These are phyloP conservation scores for Palythoa caribaeorum DNA, from an alignment of 92 coral and sea anemone genomes.

Conservation along the genomic window DNA sequence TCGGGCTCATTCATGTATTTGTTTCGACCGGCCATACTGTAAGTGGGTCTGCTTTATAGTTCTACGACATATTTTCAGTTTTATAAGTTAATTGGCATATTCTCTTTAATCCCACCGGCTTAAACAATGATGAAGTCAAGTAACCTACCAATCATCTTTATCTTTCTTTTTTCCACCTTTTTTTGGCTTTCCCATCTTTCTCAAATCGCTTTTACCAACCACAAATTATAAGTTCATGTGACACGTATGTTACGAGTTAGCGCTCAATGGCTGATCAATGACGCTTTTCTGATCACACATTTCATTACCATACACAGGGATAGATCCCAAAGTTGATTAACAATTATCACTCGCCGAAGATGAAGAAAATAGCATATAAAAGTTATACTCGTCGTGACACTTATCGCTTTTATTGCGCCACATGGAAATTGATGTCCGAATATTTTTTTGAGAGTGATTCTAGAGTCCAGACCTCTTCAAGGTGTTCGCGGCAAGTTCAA, in stretches of 20 bases:
- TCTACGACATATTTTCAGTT: background rate
- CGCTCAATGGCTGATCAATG: background rate
- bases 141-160: constrained; percentile 88
- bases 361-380: background rate
- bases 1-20: no score
- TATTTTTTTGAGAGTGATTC: background rate
- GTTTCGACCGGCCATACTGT: no score
- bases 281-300: constrained; percentile 10
- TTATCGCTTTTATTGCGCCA: background rate
- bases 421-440: constrained; percentile 19
- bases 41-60: no score
- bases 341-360: background rate
- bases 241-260: constrained; percentile 20
- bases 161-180: constrained; percentile 91
- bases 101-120: background rate
- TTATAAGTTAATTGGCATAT: background rate
- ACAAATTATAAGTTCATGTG: background rate
- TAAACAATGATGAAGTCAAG: background rate
- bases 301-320: background rate
- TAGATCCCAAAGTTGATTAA: background rate
- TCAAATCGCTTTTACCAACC: background rate
- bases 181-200: constrained; percentile 91
- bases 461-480: constrained; percentile 31
- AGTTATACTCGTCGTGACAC: background rate
- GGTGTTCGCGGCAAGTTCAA: constrained; percentile 15